phyloP scores from a whole-genome alignment of 2,113 vertebrate genomes.

The Spheniscus mendiculus region DNA sequence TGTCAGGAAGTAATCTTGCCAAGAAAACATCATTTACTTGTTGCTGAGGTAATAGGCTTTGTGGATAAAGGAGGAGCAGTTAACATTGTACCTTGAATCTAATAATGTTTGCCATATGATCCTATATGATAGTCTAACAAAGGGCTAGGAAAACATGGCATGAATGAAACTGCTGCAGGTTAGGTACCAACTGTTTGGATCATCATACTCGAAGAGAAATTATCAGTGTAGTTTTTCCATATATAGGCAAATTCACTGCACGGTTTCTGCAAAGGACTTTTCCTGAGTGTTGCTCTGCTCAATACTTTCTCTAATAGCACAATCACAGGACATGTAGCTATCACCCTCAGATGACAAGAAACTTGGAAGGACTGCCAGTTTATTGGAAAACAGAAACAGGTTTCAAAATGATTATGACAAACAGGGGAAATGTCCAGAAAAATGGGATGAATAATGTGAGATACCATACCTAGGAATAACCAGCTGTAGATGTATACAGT shows the following conservation, averaged over 20 bases:
- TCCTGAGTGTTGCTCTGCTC: neutral
- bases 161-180: too few species aligned
- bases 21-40: too few species aligned
- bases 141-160: too few species aligned
- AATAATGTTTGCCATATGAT: too few species aligned
- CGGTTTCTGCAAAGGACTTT: neutral
- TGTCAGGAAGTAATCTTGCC: too few species aligned
- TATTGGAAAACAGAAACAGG: neutral
- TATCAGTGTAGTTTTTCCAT: neutral
- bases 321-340: neutral
- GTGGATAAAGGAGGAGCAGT: too few species aligned
- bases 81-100: too few species aligned
- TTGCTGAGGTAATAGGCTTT: too few species aligned
- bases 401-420: neutral
- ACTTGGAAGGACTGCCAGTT: neutral
- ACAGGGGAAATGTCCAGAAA: neutral
- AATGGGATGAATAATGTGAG: neutral
- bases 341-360: neutral
- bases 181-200: too few species aligned
- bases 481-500: neutral
- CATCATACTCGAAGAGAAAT: too few species aligned
- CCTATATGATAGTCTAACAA: too few species aligned
- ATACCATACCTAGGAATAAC: neutral
- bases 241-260: neutral
- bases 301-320: neutral